A percentile compares a stretch with the other conserved stretches of the same genome.
Evolutionary conservation across 1,140 invertebrate genomes (phyloP).

Genomic region (Leptinotarsa undecemlineata): DNA sequence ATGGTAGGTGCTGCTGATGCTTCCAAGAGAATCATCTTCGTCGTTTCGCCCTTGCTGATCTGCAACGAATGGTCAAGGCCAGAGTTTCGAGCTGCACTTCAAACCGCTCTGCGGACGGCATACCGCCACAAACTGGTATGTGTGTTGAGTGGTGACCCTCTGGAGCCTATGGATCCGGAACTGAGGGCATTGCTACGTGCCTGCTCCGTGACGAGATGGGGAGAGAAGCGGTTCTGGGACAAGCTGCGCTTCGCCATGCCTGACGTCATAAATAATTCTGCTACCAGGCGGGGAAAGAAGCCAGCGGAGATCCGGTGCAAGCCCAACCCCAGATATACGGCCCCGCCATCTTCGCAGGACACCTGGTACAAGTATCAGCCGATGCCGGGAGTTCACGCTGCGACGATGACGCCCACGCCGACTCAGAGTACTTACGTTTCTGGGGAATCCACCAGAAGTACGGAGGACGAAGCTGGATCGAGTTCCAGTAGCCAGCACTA

Average conservation of each 20-base stretch:
- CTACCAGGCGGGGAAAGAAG: slow-evolving; percentile 50
- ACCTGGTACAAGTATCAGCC: slow-evolving; percentile 59
- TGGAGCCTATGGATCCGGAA: slow-evolving; percentile 75
- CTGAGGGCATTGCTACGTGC: slow-evolving; percentile 80
- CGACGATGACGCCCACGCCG: slow-evolving; percentile 62
- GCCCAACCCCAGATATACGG: slow-evolving; percentile 57
- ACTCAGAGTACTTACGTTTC: slow-evolving; percentile 68
- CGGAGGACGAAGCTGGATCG: slow-evolving; percentile 64
- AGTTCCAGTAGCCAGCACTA: slow-evolving; percentile 59
- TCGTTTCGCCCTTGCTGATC: slow-evolving; percentile 74
- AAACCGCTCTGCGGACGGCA: slow-evolving; percentile 74
- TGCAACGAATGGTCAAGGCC: slow-evolving; percentile 75
- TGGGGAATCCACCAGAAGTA: slow-evolving; percentile 63
- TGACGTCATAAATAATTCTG: slow-evolving; percentile 59
- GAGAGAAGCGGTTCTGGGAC: slow-evolving; percentile 86
- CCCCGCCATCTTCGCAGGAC: slow-evolving; percentile 61
- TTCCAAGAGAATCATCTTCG: slow-evolving; percentile 71
- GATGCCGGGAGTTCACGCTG: slow-evolving; percentile 54
- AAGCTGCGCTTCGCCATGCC: slow-evolving; percentile 88
- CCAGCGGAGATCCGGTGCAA: slow-evolving; percentile 54
- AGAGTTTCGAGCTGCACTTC: slow-evolving; percentile 71
- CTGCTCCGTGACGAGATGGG: slow-evolving; percentile 83
- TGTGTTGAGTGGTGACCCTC: slow-evolving; percentile 65
- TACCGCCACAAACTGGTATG: slow-evolving; percentile 78
- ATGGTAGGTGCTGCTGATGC: slow-evolving; percentile 78